A percentile compares a stretch with the other conserved stretches of the same genome.
Conservation (phyloP, 2,888 invertebrate species). For the Autographa pulchrina region DNA sequence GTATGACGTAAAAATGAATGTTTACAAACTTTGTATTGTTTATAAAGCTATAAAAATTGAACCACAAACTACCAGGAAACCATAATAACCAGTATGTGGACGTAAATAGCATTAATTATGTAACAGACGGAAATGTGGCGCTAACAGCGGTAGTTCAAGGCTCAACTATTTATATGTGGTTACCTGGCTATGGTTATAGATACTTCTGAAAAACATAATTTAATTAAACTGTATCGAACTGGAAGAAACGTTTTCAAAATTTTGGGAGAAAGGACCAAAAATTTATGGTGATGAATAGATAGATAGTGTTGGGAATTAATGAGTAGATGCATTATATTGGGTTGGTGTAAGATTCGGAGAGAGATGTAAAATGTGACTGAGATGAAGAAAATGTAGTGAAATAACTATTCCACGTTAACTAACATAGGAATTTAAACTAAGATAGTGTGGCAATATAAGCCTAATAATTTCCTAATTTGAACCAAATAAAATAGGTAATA, state of each 20-base stretch:
- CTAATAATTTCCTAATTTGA: background rate
- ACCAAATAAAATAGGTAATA: background rate
- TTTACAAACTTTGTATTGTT: background rate
- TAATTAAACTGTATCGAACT: background rate
- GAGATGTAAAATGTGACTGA: background rate
- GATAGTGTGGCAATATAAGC: background rate
- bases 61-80: constrained; percentile 42
- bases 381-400: background rate
- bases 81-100: constrained; percentile 17
- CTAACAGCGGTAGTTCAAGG: constrained; percentile 37
- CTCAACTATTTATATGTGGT: constrained; percentile 19
- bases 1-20: background rate
- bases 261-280: too few relatives aligned
- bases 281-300: too few relatives aligned
- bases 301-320: too few relatives aligned
- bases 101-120: constrained; percentile 35
- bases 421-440: too few relatives aligned
- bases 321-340: too few relatives aligned
- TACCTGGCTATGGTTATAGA: background rate
- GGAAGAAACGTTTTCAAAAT: too few relatives aligned
- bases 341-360: background rate
- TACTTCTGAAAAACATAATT: background rate
- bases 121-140: constrained; percentile 47
- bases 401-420: background rate
- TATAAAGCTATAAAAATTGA: constrained; percentile 23